Percentiles rank a stretch among this genome's conserved stretches.
These are phyloP conservation scores for Zaprionus nigranus DNA, from an alignment of 1,140 invertebrate genomes.

Conservation along the genomic window DNA sequence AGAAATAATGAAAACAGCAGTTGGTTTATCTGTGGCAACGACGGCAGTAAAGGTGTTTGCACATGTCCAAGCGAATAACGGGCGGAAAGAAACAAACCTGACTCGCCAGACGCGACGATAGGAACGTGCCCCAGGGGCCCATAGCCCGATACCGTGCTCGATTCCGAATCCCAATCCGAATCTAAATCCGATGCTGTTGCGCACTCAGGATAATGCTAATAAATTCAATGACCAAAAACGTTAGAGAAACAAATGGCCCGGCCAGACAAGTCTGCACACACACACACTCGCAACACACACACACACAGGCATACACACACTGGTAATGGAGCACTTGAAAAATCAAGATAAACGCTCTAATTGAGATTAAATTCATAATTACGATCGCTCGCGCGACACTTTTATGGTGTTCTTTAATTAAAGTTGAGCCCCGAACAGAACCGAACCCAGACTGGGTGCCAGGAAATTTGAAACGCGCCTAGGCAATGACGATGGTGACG, in stretches of 20 bases:
- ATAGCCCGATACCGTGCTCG: background rate
- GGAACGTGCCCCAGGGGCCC: slow-evolving; percentile 34
- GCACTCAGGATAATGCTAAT: slow-evolving; percentile 74
- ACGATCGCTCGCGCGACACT: slow-evolving; percentile 80
- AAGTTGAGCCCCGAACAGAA: slow-evolving; percentile 43
- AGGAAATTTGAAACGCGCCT: slow-evolving; percentile 77
- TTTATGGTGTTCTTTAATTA: slow-evolving; percentile 83
- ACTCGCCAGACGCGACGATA: slow-evolving; percentile 27
- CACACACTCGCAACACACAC: slow-evolving; percentile 9
- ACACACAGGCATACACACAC: background rate
- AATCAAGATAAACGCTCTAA: slow-evolving; percentile 83
- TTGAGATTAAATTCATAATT: slow-evolving; percentile 84
- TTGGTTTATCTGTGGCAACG: slow-evolving; percentile 51
- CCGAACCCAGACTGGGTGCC: slow-evolving; percentile 14
- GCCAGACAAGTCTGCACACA: slow-evolving; percentile 37
- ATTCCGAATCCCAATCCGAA: background rate
- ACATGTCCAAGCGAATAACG: slow-evolving; percentile 75
- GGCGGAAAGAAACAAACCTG: slow-evolving; percentile 25
- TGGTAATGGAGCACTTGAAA: slow-evolving; percentile 45
- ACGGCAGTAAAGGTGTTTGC: slow-evolving; percentile 77
- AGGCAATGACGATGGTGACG: slow-evolving; percentile 30
- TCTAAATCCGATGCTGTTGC: slow-evolving; percentile 1
- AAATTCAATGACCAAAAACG: slow-evolving; percentile 69
- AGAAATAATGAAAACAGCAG: slow-evolving; percentile 46
- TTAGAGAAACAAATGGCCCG: slow-evolving; percentile 68